Percentiles rank a stretch among this genome's conserved stretches.
These are phyloP conservation scores for Heliornis fulica DNA, from an alignment of 2,113 vertebrate species.

Conservation along the genomic window DNA sequence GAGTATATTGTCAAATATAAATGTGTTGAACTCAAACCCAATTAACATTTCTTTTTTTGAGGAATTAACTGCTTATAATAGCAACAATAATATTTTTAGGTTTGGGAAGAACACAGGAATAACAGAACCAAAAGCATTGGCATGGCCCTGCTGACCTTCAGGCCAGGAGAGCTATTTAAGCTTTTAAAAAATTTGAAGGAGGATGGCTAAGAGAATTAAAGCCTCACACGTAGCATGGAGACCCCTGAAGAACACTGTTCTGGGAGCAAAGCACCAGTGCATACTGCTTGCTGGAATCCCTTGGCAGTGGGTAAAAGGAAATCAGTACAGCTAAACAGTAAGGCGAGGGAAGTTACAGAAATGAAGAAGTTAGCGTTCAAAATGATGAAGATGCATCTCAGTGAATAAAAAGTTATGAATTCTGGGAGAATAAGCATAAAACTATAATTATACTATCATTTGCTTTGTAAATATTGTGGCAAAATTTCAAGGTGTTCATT, in stretches of 20 bases:
- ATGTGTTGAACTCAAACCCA: neutral
- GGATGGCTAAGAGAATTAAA: neutral
- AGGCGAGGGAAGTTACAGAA: neutral
- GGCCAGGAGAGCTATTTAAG: neutral
- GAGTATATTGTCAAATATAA: neutral
- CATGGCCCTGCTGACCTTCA: neutral
- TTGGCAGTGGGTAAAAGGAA: neutral
- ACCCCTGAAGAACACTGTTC: neutral
- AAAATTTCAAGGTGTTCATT: slow-evolving; percentile 4
- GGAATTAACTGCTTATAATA: neutral
- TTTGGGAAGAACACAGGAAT: neutral
- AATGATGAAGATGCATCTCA: neutral
- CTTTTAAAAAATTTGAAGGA: neutral
- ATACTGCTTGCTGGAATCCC: neutral
- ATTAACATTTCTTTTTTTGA: neutral
- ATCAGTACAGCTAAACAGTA: neutral
- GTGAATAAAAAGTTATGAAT: neutral
- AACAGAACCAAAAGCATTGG: neutral
- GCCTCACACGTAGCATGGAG: neutral
- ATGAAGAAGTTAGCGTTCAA: neutral
- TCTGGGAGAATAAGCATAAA: neutral
- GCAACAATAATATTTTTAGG: neutral
- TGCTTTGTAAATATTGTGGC: neutral
- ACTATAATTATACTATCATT: neutral
- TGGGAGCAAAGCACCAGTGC: neutral